These are phyloP conservation scores for Solen grandis DNA, from an alignment of 1,140 invertebrate genomes.

Conservation along the genomic window DNA sequence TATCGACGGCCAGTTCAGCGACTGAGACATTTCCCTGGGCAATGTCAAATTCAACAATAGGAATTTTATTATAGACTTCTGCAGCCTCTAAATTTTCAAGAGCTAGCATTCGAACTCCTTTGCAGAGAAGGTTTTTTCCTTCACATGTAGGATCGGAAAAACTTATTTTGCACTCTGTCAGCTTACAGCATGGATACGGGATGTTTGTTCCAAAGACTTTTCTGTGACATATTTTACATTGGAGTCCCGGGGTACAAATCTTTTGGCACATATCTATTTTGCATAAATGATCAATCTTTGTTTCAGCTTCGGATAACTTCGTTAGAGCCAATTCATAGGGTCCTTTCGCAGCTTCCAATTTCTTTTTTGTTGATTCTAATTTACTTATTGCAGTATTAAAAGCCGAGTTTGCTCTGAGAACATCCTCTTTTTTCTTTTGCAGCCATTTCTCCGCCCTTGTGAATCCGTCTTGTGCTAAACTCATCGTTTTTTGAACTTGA, in stretches of 20 bases:
- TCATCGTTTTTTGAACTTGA: not conserved
- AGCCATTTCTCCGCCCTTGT: conserved; percentile 41
- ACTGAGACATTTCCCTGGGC: conserved; percentile 37
- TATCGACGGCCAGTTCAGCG: conserved; percentile 56
- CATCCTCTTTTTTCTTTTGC: conserved; percentile 6
- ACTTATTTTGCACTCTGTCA: conserved; percentile 51
- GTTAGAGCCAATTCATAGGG: conserved; percentile 38
- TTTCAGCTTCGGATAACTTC: conserved; percentile 46
- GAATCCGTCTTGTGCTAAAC: conserved; percentile 18
- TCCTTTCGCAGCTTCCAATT: conserved; percentile 56
- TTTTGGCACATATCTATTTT: conserved; percentile 46
- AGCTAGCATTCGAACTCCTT: conserved; percentile 18
- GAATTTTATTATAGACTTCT: conserved; percentile 35
- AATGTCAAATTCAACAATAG: conserved; percentile 36
- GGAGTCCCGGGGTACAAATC: conserved; percentile 58
- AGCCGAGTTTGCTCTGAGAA: conserved; percentile 32
- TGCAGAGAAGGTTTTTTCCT: conserved; percentile 44
- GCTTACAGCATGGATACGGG: conserved; percentile 42
- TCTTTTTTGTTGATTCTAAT: conserved; percentile 48
- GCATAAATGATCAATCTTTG: conserved; percentile 52
- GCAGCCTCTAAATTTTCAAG: conserved; percentile 43
- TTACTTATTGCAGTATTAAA: conserved; percentile 51
- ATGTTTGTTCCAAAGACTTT: not conserved
- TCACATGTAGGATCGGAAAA: conserved; percentile 48
- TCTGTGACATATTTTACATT: conserved; percentile 33